Evolutionary conservation across 92 coral and sea anemone species (phyloP).

Genomic region (Pocillopora meandrina): DNA sequence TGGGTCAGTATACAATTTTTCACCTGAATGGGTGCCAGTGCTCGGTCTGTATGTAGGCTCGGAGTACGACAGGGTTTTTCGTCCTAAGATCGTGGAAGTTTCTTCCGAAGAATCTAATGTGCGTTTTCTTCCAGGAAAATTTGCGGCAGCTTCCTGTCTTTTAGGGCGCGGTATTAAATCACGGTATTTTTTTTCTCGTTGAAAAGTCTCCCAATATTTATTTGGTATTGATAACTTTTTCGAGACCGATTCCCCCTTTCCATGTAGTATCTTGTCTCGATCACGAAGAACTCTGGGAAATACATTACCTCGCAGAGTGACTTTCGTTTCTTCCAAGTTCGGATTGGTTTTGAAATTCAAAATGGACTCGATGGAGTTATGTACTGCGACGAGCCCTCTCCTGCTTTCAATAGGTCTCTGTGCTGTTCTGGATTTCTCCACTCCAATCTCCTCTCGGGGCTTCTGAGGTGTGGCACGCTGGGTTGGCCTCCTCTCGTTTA

Average conservation of each 20-base stretch:
- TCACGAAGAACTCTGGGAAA: constrained; percentile 17
- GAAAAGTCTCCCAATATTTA: not conserved
- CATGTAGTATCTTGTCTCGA: not conserved
- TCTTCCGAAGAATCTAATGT: not conserved
- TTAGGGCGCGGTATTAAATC: constrained; percentile 31
- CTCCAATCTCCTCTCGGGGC: constrained; percentile 29
- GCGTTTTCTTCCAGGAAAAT: constrained; percentile 1
- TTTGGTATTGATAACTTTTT: not conserved
- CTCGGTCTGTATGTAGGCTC: constrained; percentile 39
- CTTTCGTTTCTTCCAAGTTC: not conserved
- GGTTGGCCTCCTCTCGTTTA: not conserved
- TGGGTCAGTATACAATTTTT: constrained; percentile 18
- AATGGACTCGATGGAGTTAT: constrained; percentile 23
- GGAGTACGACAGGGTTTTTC: constrained; percentile 39
- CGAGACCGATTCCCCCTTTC: not conserved
- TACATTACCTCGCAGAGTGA: not conserved
- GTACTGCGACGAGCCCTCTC: not conserved
- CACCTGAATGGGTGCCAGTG: not conserved
- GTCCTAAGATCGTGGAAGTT: constrained; percentile 9
- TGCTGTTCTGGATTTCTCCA: constrained; percentile 44
- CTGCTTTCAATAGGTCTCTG: constrained; percentile 19
- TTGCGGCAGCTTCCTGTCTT: not conserved
- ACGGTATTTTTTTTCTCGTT: not conserved
- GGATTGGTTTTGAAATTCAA: constrained; percentile 30
- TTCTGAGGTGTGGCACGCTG: constrained; percentile 36